Base-by-base conservation (phyloP, 1,140 invertebrate species). In the Stegodyphus dumicola region DNA sequence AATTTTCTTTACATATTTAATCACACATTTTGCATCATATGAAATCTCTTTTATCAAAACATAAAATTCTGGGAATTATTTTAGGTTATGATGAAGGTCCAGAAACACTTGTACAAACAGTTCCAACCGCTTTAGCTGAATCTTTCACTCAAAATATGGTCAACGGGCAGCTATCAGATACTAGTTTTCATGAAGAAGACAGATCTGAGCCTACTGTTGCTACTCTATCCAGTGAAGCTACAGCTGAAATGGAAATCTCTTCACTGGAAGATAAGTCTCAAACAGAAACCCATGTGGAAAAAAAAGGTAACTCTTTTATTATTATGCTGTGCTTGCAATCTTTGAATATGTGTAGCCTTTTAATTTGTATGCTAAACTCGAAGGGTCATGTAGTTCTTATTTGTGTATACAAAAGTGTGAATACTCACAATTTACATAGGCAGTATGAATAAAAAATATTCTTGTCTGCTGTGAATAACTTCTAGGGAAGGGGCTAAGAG, bases 121-220 rank as follows among this genome's bases (percentile, higher is more conserved):
- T 77, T 11, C 84, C 84, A 64, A 33, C 77, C 15, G 77, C 85
- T n/a, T 13, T 77, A 18, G 53, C 81, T 17, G 81, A 85, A 77
- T 56, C 74, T 7, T 69, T 56, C 33, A 70, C 73, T 9, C 75
- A 77, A 70, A 53, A 76, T 76, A 3, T 85, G 6, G 75, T 87
- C 67, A 89, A 89, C 75, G 89, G 89, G 70, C 88, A 89, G 86
- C 77, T 89, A n/a, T 89, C 88, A 11, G 87, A 89, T 75, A 85
- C 86, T 6, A 89, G 89, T 87, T 49, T 88, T 54, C 89, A 88
- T 54, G 89, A 89, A 84, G 89, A 89, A 73, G 89, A 89, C 69
- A 87, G 87, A 84, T 88, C 88, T 48, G 88, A 88, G 60, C 86
- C 77, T n/a, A 88, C 88, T 53, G 81, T 78, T 7, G 86, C 78